Evolutionary conservation across 92 coral and sea anemone species (phyloP).

Genomic region (Heteractis magnifica): DNA sequence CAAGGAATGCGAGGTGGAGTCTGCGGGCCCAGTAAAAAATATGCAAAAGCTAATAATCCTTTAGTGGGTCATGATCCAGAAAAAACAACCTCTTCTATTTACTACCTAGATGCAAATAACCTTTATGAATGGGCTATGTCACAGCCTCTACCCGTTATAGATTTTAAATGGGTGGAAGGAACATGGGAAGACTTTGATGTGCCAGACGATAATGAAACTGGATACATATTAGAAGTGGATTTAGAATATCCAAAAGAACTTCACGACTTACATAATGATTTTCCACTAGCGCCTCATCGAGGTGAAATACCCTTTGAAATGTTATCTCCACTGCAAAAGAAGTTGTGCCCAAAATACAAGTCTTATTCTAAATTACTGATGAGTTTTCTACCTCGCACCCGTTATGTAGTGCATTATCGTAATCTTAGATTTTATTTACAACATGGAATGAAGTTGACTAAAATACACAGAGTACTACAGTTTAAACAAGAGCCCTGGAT

Average conservation of each 20-base stretch:
- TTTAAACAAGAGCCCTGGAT: conserved; percentile 29
- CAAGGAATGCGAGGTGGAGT: not conserved
- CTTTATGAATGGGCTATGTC: conserved; percentile 39
- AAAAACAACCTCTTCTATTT: not conserved
- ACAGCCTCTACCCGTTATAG: not conserved
- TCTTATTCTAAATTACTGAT: conserved; percentile 8
- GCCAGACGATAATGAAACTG: not conserved
- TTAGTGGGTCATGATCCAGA: conserved; percentile 16
- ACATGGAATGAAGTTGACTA: conserved; percentile 21
- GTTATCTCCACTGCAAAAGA: not conserved
- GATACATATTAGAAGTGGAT: too few relatives aligned
- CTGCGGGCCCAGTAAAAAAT: too few relatives aligned
- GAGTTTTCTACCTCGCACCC: not conserved
- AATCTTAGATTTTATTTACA: conserved; percentile 15
- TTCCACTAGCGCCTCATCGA: too few relatives aligned
- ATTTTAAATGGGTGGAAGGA: conserved; percentile 22
- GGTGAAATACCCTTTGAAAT: not conserved
- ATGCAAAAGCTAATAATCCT: conserved; percentile 23
- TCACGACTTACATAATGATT: too few relatives aligned
- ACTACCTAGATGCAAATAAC: conserved; percentile 30
- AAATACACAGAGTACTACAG: conserved; percentile 1
- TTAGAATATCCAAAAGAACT: too few relatives aligned
- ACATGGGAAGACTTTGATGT: too few relatives aligned
- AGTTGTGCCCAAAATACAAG: too few relatives aligned
- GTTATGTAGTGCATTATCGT: conserved; percentile 24